Base-by-base conservation (phyloP, 2,797 vertebrate genomes). In the Cyprinodon diabolis region DNA sequence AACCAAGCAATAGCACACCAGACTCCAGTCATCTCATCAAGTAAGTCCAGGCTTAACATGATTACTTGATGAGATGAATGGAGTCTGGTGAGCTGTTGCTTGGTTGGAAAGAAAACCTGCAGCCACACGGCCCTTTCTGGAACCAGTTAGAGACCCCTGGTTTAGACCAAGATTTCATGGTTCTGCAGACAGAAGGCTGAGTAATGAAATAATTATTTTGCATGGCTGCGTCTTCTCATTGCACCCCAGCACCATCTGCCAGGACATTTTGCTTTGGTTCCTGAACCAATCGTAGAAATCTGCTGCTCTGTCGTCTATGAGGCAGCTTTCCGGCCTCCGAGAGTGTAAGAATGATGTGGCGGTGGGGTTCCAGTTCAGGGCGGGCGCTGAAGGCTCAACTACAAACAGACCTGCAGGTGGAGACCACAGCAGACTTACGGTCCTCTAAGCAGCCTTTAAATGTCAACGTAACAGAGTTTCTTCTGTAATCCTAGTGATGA, bases 191-290 rank as follows among this genome's bases (percentile, higher is more conserved):
- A 49, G 48, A 14, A 49, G 48, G 48, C 15, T 12, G 48, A 49
- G 6, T 23, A 11, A 13, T 25, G 23, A 58, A 30, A 14, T 35
- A 17, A 8, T 1, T 15, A 60, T 7, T n/a, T 25, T 19, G 1
- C 9, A 2, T 40, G 3, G 17, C 4, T 4, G 19, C 0, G 1
- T 77, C 23, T 43, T 12, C 4, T 73, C 6, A 71, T 17, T 80
- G 68, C 63, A 76, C 77, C 56, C 72, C 86, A 99, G 98, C 40
- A 91, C 93, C 75, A 92, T 88, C 0, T 98, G 97, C 91, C 96
- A 96, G 94, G 96, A 98, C 87, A 95, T 97, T 72, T 76, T 99
- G 84, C 86, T 96, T 63, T 99, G 97, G 98, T 97, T 95, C 88
- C 86, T 99, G 85, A 91, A 90, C 79, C 95, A 96, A 69, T 71